phyloP scores from a whole-genome alignment of 2,888 invertebrate species.

The Megamerina dolium region DNA sequence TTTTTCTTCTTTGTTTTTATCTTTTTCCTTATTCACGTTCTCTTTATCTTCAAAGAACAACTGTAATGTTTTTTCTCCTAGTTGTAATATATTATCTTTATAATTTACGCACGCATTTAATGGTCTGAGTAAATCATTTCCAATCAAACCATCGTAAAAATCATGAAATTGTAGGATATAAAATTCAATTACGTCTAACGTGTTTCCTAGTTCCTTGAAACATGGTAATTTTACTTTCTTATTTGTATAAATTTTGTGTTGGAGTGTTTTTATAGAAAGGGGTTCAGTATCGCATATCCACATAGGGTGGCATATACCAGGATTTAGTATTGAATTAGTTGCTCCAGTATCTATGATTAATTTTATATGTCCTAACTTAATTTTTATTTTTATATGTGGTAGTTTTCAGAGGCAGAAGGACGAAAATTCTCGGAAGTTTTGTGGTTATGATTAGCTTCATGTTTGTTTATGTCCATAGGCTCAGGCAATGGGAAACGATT shows the following conservation, averaged over 20 bases:
- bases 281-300: conserved; percentile 1
- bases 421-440: conserved; percentile 9
- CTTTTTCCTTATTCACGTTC: no score
- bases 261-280: conserved; percentile 9
- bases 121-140: conserved; percentile 12
- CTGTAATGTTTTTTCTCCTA: conserved; percentile 1
- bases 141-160: conserved; percentile 14
- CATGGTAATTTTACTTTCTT: conserved; percentile 9
- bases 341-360: conserved; percentile 17
- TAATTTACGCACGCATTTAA: conserved; percentile 9
- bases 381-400: conserved; percentile 16
- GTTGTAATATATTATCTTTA: conserved; percentile 3
- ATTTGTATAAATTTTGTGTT: conserved; percentile 5
- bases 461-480: conserved; percentile 17
- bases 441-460: conserved; percentile 1
- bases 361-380: conserved; percentile 10
- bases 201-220: conserved; percentile 12
- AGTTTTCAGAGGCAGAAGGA: conserved; percentile 12
- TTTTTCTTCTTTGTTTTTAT: conserved; percentile 10
- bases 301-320: conserved; percentile 11
- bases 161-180: conserved; percentile 12
- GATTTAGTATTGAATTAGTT: conserved; percentile 14
- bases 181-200: conserved; percentile 8
- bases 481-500: conserved; percentile 7
- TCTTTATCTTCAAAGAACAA: not conserved